Conservation (phyloP, 2,797 vertebrate genomes). For the Anguilla megastoma region DNA sequence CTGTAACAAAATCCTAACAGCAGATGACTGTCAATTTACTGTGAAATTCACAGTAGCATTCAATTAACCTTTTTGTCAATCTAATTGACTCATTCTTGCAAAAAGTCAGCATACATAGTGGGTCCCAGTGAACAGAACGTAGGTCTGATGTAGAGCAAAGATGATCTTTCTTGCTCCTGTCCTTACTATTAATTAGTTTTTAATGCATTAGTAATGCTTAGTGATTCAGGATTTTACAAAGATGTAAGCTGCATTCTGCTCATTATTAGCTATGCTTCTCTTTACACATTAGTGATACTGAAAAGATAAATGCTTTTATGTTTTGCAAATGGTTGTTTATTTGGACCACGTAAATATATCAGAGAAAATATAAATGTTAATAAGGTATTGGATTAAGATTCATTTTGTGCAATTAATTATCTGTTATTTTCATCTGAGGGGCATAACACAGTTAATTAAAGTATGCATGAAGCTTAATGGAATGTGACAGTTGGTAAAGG, state of each 20-base stretch:
- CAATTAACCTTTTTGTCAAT: background rate
- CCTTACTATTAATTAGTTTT: too few relatives aligned
- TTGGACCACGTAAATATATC: background rate
- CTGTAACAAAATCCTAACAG: background rate
- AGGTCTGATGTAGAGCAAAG: too few relatives aligned
- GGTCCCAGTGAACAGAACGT: too few relatives aligned
- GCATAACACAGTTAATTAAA: background rate
- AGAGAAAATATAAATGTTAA: background rate
- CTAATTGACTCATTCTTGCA: background rate
- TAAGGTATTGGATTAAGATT: background rate
- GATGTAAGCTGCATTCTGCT: too few relatives aligned
- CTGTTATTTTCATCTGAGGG: background rate
- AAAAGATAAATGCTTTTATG: background rate
- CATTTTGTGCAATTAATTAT: background rate
- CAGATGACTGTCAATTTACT: background rate
- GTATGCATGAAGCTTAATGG: background rate
- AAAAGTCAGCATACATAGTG: too few relatives aligned
- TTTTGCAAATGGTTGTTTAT: background rate
- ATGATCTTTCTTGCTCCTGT: too few relatives aligned
- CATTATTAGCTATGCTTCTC: background rate
- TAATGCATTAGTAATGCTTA: too few relatives aligned
- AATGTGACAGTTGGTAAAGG: background rate
- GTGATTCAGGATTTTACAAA: too few relatives aligned
- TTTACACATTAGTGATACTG: background rate
- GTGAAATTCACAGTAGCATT: background rate